phyloP scores from a whole-genome alignment of 2,797 vertebrate species.

The Lycodopsis pacificus region DNA sequence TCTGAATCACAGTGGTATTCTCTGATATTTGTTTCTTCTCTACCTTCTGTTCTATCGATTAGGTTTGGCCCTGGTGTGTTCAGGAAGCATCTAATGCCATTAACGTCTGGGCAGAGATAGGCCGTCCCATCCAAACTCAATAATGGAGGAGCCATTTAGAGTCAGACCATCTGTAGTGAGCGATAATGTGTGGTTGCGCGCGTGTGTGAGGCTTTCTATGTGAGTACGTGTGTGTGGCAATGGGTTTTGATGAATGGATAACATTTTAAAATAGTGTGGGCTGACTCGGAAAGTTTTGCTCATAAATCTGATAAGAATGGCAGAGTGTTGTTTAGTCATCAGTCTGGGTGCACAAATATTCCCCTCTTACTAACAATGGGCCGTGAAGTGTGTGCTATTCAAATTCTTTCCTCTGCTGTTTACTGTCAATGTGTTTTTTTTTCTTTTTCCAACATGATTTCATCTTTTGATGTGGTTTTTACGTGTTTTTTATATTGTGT shows the following conservation, averaged over 20 bases:
- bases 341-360: conserved; percentile 11
- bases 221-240: background rate
- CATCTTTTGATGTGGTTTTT: background rate
- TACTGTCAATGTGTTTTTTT: background rate
- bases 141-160: conserved; percentile 70
- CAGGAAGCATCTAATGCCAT: conserved; percentile 72
- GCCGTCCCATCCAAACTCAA: conserved; percentile 66
- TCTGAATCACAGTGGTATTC: background rate
- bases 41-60: conserved; percentile 23
- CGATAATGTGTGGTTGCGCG: conserved; percentile 28
- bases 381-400: background rate
- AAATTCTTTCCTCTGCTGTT: background rate
- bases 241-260: conserved; percentile 23
- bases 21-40: conserved; percentile 24
- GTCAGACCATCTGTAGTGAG: conserved; percentile 34
- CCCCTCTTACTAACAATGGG: background rate
- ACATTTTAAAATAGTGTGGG: background rate
- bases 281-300: conserved; percentile 8
- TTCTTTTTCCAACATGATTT: background rate
- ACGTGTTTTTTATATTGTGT: background rate
- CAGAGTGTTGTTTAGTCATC: conserved; percentile 30
- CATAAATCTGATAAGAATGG: background rate
- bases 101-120: conserved; percentile 50
- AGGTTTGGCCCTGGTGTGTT: conserved; percentile 31
- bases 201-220: background rate